Evolutionary conservation across 2,888 invertebrate genomes (phyloP).

Genomic region (Venustoraphidia nigricollis): DNA sequence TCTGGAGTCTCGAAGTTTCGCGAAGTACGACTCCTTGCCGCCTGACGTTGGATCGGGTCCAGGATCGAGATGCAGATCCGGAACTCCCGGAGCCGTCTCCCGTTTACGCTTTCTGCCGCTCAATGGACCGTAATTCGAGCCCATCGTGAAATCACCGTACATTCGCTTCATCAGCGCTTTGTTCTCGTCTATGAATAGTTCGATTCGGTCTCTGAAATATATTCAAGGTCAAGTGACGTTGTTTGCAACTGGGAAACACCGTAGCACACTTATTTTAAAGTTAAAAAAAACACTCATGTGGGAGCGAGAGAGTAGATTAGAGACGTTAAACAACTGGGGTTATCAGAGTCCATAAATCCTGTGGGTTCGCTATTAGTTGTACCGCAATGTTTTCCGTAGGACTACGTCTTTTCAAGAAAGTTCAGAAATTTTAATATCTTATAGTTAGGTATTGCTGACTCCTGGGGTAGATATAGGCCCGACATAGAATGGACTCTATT

Average conservation of each 20-base stretch:
- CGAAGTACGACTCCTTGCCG: conserved; percentile 36
- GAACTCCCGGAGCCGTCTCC: conserved; percentile 32
- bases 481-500: too few species aligned
- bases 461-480: too few species aligned
- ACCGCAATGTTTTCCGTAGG: too few species aligned
- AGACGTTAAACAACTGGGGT: too few species aligned
- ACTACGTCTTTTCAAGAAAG: too few species aligned
- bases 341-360: too few species aligned
- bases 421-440: too few species aligned
- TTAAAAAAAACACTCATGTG: conserved; percentile 1
- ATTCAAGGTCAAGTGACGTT: neutral
- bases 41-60: conserved; percentile 25
- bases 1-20: conserved; percentile 34
- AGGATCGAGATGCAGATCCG: conserved; percentile 38
- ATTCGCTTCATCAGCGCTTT: conserved; percentile 85
- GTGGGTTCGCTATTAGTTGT: too few species aligned
- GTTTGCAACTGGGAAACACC: too few species aligned
- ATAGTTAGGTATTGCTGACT: too few species aligned
- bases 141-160: conserved; percentile 79
- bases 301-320: too few species aligned
- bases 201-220: conserved; percentile 68
- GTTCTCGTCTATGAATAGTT: conserved; percentile 85
- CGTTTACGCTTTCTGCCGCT: conserved; percentile 27
- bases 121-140: conserved; percentile 35
- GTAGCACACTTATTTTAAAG: too few species aligned